A percentile compares a stretch with the other conserved stretches of the same genome.
These are phyloP conservation scores for Oryzias sinensis DNA, from an alignment of 2,797 vertebrate species.

Conservation along the genomic window DNA sequence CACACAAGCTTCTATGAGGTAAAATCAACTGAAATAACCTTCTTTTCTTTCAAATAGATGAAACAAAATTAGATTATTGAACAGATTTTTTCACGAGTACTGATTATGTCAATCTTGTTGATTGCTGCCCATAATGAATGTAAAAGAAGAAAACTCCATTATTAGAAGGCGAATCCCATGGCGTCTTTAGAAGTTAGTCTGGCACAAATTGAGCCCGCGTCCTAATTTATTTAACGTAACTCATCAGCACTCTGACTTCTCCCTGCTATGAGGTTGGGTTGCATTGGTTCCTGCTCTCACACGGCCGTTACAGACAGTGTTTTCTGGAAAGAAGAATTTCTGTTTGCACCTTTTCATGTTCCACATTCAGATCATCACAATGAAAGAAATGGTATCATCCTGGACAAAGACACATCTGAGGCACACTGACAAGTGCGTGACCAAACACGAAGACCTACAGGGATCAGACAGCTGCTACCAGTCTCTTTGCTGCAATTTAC, in stretches of 20 bases:
- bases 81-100: constrained; percentile 41
- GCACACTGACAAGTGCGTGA: constrained; percentile 31
- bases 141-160: constrained; percentile 47
- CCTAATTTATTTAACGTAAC: constrained; percentile 66
- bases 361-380: constrained; percentile 36
- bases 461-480: constrained; percentile 34
- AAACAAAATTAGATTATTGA: constrained; percentile 6
- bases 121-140: constrained; percentile 59
- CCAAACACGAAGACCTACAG: constrained; percentile 34
- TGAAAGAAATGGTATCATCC: constrained; percentile 24
- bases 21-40: too few relatives aligned
- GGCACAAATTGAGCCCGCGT: constrained; percentile 60
- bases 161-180: constrained; percentile 59
- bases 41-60: background rate
- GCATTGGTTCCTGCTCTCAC: constrained; percentile 21
- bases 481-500: constrained; percentile 26
- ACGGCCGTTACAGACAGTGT: constrained; percentile 32
- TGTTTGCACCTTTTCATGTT: constrained; percentile 6
- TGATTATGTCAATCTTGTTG: constrained; percentile 72
- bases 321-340: constrained; percentile 15
- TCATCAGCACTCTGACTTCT: constrained; percentile 48
- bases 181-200: constrained; percentile 62
- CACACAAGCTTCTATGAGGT: too few relatives aligned
- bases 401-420: constrained; percentile 19
- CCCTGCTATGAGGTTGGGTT: constrained; percentile 29